phyloP scores from a whole-genome alignment of 2,888 invertebrate species.

The Amblyteles armatorius region DNA sequence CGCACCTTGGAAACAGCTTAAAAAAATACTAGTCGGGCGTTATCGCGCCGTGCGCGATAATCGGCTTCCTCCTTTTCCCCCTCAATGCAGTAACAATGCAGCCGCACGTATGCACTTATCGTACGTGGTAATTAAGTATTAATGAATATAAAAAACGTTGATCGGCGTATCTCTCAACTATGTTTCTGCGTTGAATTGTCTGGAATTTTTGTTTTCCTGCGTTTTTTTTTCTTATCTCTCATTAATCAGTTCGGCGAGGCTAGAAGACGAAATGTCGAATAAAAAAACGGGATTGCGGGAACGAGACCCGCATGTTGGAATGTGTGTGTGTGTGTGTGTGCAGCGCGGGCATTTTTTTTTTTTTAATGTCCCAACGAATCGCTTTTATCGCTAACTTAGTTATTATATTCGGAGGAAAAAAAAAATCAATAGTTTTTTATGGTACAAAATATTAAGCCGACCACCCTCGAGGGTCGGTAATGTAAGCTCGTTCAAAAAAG shows the following conservation, averaged over 20 bases:
- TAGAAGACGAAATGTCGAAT: constrained; percentile 25
- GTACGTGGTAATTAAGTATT: constrained; percentile 53
- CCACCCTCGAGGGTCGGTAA: constrained; percentile 10
- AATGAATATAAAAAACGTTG: constrained; percentile 76
- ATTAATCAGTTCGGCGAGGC: constrained; percentile 14
- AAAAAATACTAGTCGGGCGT: constrained; percentile 31
- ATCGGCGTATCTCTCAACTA: constrained; percentile 71
- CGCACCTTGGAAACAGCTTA: constrained; percentile 13
- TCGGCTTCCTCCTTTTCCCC: constrained; percentile 36
- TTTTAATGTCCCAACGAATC: neutral
- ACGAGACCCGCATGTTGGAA: constrained; percentile 53
- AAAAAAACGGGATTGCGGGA: constrained; percentile 32
- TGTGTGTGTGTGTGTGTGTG: constrained; percentile 26
- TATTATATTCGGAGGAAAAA: constrained; percentile 5
- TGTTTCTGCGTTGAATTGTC: constrained; percentile 54
- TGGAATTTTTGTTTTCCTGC: constrained; percentile 2
- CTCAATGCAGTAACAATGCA: constrained; percentile 48
- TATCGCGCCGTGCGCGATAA: constrained; percentile 18
- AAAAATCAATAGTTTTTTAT: constrained; percentile 15
- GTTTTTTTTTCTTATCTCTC: constrained; percentile 2
- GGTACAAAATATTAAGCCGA: constrained; percentile 38
- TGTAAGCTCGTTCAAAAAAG: constrained; percentile 44
- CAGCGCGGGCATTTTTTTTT: no score
- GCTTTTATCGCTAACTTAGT: constrained; percentile 6
- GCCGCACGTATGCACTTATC: constrained; percentile 47